These are phyloP conservation scores for Helogale parvula DNA, from an alignment of 2,113 vertebrate genomes.

Conservation along the genomic window DNA sequence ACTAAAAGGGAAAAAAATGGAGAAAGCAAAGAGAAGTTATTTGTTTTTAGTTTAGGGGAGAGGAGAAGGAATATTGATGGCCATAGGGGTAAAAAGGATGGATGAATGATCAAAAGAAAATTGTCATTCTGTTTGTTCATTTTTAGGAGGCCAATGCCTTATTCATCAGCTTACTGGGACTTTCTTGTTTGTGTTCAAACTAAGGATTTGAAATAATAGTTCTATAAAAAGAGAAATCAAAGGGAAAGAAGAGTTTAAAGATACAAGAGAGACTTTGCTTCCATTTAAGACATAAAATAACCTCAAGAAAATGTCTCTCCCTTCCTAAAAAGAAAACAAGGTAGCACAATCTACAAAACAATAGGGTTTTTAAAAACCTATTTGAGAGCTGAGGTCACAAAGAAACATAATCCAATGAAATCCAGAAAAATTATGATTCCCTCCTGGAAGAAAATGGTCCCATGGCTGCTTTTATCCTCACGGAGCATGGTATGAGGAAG, in stretches of 20 bases:
- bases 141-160: constrained; percentile 86
- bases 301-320: background rate
- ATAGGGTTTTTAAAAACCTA: background rate
- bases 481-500: background rate
- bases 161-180: constrained; percentile 87
- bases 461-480: background rate
- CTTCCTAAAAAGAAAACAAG: background rate
- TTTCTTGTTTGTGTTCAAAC: background rate
- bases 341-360: background rate
- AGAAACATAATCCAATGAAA: background rate
- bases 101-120: background rate
- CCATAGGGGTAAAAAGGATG: background rate
- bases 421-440: background rate
- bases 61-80: background rate
- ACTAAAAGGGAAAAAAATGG: background rate
- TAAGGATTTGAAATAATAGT: background rate
- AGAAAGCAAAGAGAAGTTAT: background rate
- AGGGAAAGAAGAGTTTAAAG: background rate
- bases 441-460: background rate
- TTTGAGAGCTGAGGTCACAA: background rate
- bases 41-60: background rate
- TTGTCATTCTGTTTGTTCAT: background rate
- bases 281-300: background rate
- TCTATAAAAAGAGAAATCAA: background rate
- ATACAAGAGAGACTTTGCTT: background rate